Percentiles rank a stretch among this genome's conserved stretches.
Conservation (phyloP, 2,113 vertebrate species). For the Pristiophorus japonicus region DNA sequence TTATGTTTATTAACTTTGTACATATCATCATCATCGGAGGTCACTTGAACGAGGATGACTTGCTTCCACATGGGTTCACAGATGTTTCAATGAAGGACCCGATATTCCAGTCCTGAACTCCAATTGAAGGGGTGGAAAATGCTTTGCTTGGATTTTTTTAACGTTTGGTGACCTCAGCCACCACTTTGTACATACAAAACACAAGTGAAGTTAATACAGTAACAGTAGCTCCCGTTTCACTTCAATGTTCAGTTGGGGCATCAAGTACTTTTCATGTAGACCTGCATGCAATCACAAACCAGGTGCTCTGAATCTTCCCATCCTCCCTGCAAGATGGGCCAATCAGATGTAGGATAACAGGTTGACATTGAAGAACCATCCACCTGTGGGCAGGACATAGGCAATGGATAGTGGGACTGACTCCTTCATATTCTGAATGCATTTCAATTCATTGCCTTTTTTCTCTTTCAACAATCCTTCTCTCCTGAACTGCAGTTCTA, state of each 20-base stretch:
- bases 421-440: background rate
- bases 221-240: no score
- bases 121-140: no score
- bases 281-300: background rate
- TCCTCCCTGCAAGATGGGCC: no score
- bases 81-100: no score
- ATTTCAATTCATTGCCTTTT: background rate
- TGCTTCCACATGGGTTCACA: no score
- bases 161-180: no score
- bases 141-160: no score
- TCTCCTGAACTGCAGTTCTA: background rate
- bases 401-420: background rate
- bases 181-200: background rate
- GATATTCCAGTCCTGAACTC: no score
- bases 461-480: background rate
- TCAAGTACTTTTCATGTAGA: no score
- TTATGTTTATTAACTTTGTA: constrained; percentile 8
- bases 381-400: constrained; percentile 61
- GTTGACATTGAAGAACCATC: constrained; percentile 86
- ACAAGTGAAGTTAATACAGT: background rate
- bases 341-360: constrained; percentile 76
- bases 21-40: no score
- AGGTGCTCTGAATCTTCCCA: background rate
- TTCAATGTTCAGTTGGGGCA: no score
- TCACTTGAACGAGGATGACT: no score